Percentiles rank a stretch among this genome's conserved stretches.
Conservation (phyloP, 2,888 invertebrate genomes). For the Saturnia pavonia region DNA sequence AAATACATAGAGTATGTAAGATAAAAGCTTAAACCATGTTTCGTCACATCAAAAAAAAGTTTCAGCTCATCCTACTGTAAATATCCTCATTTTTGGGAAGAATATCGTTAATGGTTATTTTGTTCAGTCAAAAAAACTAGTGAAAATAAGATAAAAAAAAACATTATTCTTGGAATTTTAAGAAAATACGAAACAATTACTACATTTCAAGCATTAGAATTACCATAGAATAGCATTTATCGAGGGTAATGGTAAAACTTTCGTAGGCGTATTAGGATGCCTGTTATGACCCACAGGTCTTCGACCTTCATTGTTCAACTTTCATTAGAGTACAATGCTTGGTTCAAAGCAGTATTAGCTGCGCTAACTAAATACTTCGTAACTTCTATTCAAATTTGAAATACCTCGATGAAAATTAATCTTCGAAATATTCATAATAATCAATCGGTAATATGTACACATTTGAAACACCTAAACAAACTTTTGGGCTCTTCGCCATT, state of each 20-base stretch:
- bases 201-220: neutral
- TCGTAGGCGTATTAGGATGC: conserved; percentile 43
- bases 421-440: neutral
- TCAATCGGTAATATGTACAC: neutral
- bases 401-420: neutral
- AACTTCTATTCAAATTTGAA: neutral
- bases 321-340: conserved; percentile 69
- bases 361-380: conserved; percentile 32
- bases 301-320: conserved; percentile 76
- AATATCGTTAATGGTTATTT: neutral
- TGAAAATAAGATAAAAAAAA: neutral
- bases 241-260: conserved; percentile 13
- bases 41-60: too few relatives aligned
- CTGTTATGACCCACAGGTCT: conserved; percentile 70
- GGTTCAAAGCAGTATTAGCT: conserved; percentile 42
- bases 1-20: neutral
- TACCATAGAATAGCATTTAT: neutral
- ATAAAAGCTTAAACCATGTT: neutral
- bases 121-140: neutral
- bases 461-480: neutral
- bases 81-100: neutral
- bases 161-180: neutral
- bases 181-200: neutral
- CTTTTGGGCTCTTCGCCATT: neutral
- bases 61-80: neutral